phyloP scores from a whole-genome alignment of 2,888 invertebrate species.

The Caradrina kadenii region DNA sequence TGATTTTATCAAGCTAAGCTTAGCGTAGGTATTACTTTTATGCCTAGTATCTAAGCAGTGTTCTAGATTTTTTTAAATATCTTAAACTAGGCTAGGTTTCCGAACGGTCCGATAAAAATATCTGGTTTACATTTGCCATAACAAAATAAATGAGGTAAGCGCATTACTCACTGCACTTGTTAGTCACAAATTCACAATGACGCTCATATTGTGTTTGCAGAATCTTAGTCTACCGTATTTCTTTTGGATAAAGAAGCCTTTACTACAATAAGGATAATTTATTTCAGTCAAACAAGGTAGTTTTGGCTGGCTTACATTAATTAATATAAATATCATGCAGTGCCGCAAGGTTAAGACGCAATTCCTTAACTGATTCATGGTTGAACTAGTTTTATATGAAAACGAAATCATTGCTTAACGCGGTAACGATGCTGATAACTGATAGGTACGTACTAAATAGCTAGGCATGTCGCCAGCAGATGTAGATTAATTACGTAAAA shows the following conservation, averaged over 20 bases:
- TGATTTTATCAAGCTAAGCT: neutral
- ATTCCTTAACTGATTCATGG: conserved; percentile 27
- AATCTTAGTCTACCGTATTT: conserved; percentile 10
- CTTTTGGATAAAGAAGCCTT: conserved; percentile 27
- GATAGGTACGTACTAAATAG: conserved; percentile 14
- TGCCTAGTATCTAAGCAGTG: neutral
- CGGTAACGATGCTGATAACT: conserved; percentile 9
- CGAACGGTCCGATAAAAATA: conserved; percentile 40
- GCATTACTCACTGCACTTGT: conserved; percentile 64
- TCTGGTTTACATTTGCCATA: conserved; percentile 24
- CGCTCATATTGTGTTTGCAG: conserved; percentile 17
- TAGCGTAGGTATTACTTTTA: neutral
- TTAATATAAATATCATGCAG: conserved; percentile 19
- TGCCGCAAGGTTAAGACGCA: conserved; percentile 25
- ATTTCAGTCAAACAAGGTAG: neutral
- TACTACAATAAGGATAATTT: conserved; percentile 2
- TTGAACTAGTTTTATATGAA: conserved; percentile 39
- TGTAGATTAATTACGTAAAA: conserved; percentile 7
- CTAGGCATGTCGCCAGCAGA: neutral
- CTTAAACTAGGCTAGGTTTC: conserved; percentile 14
- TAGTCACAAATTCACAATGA: conserved; percentile 60
- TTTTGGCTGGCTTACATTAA: neutral
- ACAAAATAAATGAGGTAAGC: conserved; percentile 68
- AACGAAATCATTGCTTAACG: conserved; percentile 27
- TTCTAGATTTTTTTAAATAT: neutral